phyloP scores from a whole-genome alignment of 2,888 invertebrate genomes.

The Trichopria drosophilae region DNA sequence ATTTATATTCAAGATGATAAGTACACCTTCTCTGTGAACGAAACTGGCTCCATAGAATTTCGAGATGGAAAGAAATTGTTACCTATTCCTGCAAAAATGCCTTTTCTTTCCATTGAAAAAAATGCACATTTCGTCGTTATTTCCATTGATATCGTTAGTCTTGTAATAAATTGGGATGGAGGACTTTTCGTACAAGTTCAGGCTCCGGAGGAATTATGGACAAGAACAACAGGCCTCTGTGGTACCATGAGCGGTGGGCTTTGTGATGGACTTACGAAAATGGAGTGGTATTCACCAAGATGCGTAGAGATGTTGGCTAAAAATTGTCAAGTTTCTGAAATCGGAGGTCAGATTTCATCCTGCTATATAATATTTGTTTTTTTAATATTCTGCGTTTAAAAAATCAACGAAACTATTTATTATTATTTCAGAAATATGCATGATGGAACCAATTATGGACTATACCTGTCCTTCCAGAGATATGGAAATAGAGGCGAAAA shows the following conservation, averaged over 20 bases:
- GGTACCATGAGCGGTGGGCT: slow-evolving; percentile 74
- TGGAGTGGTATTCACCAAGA: slow-evolving; percentile 62
- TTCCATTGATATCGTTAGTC: slow-evolving; percentile 68
- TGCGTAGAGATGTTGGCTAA: slow-evolving; percentile 61
- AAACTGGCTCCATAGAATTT: slow-evolving; percentile 35
- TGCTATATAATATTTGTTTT: neutral
- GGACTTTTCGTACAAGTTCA: slow-evolving; percentile 65
- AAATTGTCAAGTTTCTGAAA: slow-evolving; percentile 65
- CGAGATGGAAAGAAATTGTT: slow-evolving; percentile 54
- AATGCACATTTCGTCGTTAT: slow-evolving; percentile 69
- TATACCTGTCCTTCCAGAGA: slow-evolving; percentile 60
- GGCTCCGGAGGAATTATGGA: slow-evolving; percentile 72
- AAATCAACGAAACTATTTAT: neutral
- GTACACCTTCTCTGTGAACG: slow-evolving; percentile 61
- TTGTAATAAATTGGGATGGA: slow-evolving; percentile 76
- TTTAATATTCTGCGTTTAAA: neutral
- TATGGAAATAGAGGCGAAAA: slow-evolving; percentile 60
- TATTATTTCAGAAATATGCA: slow-evolving; percentile 62
- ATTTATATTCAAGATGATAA: slow-evolving; percentile 73
- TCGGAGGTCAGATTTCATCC: slow-evolving; percentile 57
- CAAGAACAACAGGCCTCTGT: slow-evolving; percentile 80
- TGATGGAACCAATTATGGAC: slow-evolving; percentile 60
- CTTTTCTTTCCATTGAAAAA: slow-evolving; percentile 71
- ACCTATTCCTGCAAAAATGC: slow-evolving; percentile 73
- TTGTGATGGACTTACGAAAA: slow-evolving; percentile 70